Conservation (phyloP, 1,140 invertebrate species). For the Wiebesia pumilae region DNA sequence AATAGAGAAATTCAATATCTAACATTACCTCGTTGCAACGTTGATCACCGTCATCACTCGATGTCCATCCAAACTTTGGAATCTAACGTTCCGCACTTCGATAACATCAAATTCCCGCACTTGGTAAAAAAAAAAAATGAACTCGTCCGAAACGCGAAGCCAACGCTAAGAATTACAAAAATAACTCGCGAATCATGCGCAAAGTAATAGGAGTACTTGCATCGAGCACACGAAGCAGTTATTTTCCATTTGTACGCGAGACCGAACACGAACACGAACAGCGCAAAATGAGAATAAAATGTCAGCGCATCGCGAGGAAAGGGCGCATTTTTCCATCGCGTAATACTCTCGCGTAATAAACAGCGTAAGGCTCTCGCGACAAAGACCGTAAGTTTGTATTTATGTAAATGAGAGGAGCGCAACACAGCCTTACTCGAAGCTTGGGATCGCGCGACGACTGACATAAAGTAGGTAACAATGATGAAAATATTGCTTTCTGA, state of each 20-base stretch:
- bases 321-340: not conserved
- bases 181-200: too few relatives aligned
- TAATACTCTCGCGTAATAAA: too few relatives aligned
- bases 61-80: too few relatives aligned
- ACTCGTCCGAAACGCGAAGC: too few relatives aligned
- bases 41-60: too few relatives aligned
- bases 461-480: constrained; percentile 71
- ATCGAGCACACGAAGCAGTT: not conserved
- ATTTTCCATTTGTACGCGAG: not conserved
- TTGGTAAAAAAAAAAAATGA: too few relatives aligned
- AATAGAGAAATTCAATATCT: too few relatives aligned
- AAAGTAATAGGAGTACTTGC: too few relatives aligned
- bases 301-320: not conserved
- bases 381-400: constrained; percentile 17
- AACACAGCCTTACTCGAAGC: not conserved
- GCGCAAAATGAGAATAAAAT: not conserved
- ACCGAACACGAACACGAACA: not conserved
- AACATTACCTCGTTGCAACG: too few relatives aligned
- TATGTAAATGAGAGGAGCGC: constrained; percentile 9
- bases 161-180: too few relatives aligned
- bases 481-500: constrained; percentile 73
- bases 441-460: constrained; percentile 55
- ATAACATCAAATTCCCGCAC: too few relatives aligned
- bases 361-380: not conserved
- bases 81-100: too few relatives aligned